These are phyloP conservation scores for Hylomyscus alleni DNA, from an alignment of 2,797 vertebrate genomes.

Conservation along the genomic window DNA sequence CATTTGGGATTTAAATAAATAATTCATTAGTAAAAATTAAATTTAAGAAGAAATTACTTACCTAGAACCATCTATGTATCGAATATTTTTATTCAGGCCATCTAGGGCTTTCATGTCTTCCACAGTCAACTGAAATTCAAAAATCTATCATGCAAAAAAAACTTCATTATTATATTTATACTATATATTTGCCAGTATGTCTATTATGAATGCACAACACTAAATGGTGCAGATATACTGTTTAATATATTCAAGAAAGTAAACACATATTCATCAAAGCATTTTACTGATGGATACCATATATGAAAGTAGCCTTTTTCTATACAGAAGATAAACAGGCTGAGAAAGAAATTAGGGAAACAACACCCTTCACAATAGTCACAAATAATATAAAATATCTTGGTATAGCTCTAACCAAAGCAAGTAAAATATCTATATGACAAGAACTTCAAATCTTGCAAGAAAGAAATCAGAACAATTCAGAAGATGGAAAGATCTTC, in stretches of 20 bases:
- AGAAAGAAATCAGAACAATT: neutral
- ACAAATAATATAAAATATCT: neutral
- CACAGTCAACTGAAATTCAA: conserved; percentile 33
- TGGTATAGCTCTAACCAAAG: neutral
- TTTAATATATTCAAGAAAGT: neutral
- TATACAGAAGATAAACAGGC: neutral
- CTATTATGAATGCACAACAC: too few relatives aligned
- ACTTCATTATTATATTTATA: neutral
- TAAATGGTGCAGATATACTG: neutral
- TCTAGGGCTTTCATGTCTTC: conserved; percentile 42
- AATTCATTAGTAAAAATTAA: too few relatives aligned
- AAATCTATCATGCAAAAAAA: neutral
- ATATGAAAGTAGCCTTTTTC: neutral
- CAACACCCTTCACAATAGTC: neutral
- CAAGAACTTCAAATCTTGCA: neutral
- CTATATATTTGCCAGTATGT: neutral
- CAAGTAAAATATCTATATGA: neutral
- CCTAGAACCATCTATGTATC: too few relatives aligned
- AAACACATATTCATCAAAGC: neutral
- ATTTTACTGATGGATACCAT: neutral
- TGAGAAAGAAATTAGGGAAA: neutral
- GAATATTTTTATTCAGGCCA: neutral
- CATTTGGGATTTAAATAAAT: too few relatives aligned
- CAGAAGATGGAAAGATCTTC: neutral
- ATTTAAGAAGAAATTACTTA: too few relatives aligned